These are phyloP conservation scores for Ptychoptera albimana DNA, from an alignment of 2,888 invertebrate genomes.

Conservation along the genomic window DNA sequence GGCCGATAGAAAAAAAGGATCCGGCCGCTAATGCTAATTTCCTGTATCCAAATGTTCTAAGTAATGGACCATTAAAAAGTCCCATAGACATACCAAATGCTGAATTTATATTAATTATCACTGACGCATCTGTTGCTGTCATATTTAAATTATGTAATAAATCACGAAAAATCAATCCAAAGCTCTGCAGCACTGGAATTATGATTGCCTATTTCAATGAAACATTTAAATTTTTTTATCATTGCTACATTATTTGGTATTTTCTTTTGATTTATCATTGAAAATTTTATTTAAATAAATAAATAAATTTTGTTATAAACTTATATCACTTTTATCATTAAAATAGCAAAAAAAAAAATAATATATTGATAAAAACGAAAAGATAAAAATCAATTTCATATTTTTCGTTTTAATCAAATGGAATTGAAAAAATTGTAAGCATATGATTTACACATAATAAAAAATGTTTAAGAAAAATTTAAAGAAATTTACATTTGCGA, in stretches of 20 bases:
- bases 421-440: too few species aligned
- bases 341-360: too few species aligned
- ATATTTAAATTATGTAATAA: conserved; percentile 39
- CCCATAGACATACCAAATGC: conserved; percentile 51
- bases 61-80: conserved; percentile 45
- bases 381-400: too few species aligned
- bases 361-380: too few species aligned
- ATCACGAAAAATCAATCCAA: conserved; percentile 50
- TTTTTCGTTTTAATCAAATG: too few species aligned
- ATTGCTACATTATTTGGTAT: too few species aligned
- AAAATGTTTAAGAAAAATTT: too few species aligned
- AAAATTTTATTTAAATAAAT: too few species aligned
- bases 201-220: conserved; percentile 23
- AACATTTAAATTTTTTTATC: conserved; percentile 2
- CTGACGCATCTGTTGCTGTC: conserved; percentile 41
- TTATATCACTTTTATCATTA: too few species aligned
- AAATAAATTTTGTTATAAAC: too few species aligned
- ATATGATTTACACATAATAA: too few species aligned
- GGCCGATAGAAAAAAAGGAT: conserved; percentile 36
- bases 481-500: conserved; percentile 41
- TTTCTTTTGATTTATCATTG: conserved; percentile 10
- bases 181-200: conserved; percentile 43
- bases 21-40: conserved; percentile 44
- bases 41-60: conserved; percentile 44
- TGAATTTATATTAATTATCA: conserved; percentile 48